Base-by-base conservation (phyloP, 2,888 invertebrate genomes). In the Troides aeacus region DNA sequence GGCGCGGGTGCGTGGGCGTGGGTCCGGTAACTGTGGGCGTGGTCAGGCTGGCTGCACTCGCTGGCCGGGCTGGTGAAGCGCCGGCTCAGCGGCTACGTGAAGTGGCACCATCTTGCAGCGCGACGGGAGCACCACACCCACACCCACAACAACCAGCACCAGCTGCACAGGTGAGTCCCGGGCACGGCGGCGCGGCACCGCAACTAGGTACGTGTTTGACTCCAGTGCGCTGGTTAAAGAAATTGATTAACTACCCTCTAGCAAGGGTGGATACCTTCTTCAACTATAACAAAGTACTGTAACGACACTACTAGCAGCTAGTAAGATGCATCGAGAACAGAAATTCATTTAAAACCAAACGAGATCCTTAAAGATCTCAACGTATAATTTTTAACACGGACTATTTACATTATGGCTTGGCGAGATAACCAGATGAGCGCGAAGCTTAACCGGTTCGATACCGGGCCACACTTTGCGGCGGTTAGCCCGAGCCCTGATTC, bases 71-170 rank as follows among this genome's bases (percentile, higher is more conserved):
- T 94, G 84, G 93, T 94, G 89, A 97, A 96, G 92, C 96, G 96
- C 88, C 95, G 96, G 84, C 96, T 97, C 89, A 95, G 96, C 84
- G 96, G 96, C 77, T 96, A 96, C 92, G 95, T 96, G 82, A 96
- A 96, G 93, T 94, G 96, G 89, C 95, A 96, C 92, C 94, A 92
- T 88, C 86, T 92, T 90, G 90, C 90, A 90, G 91, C 89, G 81
- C 85, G 88, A 79, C 78, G 77, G 62, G 77, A 77, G 69, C 74
- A 79, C 79, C 72, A 79, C 76, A 74, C 72, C 75, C 70, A 74
- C 71, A 84, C 76, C 57, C 79, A 76, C 53, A n/a, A n/a, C 50
- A 81, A 80, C 66, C 74, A 72, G 62, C 84, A 82, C 61, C 84
- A 77, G 66, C 75, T 73, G 68, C 84, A 82, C 64, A 85, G 87